Evolutionary conservation across 2,888 invertebrate species (phyloP).

Genomic region (Isotomurus palustris): DNA sequence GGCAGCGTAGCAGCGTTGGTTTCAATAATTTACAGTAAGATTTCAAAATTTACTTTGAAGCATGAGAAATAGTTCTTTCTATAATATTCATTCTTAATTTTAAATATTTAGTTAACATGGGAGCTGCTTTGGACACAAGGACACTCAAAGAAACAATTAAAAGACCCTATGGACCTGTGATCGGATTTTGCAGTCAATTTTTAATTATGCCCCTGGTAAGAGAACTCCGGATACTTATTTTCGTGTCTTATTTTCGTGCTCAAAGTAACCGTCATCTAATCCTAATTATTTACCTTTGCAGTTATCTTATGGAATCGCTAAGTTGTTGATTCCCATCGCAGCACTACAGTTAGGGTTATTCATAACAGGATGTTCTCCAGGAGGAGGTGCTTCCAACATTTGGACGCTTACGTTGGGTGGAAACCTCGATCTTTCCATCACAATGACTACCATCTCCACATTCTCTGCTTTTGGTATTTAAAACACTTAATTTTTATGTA

Average conservation of each 20-base stretch:
- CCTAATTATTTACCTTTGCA: too few relatives aligned
- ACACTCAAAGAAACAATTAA: slow-evolving; percentile 62
- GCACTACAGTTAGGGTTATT: slow-evolving; percentile 79
- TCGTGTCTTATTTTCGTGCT: too few relatives aligned
- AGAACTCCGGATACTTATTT: too few relatives aligned
- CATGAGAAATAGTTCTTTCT: too few relatives aligned
- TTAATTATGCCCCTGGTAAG: slow-evolving; percentile 81
- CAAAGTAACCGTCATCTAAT: too few relatives aligned
- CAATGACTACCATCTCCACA: slow-evolving; percentile 91
- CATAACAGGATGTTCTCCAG: slow-evolving; percentile 83
- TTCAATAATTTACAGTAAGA: slow-evolving; percentile 73
- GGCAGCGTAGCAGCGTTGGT: slow-evolving; percentile 70
- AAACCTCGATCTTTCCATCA: slow-evolving; percentile 85
- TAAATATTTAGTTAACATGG: slow-evolving; percentile 91
- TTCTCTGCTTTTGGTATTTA: slow-evolving; percentile 79
- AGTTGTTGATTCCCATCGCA: slow-evolving; percentile 48
- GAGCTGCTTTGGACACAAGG: slow-evolving; percentile 76
- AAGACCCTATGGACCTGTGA: slow-evolving; percentile 69
- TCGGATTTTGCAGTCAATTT: slow-evolving; percentile 75
- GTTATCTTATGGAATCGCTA: slow-evolving; percentile 29
- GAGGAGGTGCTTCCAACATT: slow-evolving; percentile 95
- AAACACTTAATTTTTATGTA: too few relatives aligned
- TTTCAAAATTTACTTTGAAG: too few relatives aligned
- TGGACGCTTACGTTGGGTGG: slow-evolving; percentile 90
- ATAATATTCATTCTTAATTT: too few relatives aligned